Percentiles rank a stretch among this genome's conserved stretches.
Conservation (phyloP, 2,888 invertebrate species). For the Drosophila koepferae region DNA sequence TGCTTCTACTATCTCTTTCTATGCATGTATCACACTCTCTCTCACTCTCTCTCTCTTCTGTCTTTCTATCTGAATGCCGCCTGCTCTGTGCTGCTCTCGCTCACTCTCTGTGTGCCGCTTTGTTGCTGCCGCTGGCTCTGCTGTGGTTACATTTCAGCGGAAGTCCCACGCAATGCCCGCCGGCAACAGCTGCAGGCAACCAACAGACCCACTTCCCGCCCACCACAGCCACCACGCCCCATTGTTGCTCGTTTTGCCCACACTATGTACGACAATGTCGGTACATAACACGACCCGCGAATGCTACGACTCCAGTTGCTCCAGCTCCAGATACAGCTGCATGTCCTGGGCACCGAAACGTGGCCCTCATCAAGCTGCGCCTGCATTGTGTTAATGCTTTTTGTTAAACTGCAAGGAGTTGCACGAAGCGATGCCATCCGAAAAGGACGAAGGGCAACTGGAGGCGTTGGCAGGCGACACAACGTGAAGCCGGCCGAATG, state of each 20-base stretch:
- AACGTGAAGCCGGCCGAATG: slow-evolving; percentile 39
- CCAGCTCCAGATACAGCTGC: slow-evolving; percentile 17
- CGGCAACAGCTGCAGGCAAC: slow-evolving; percentile 73
- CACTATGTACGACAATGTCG: slow-evolving; percentile 75
- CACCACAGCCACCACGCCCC: not conserved
- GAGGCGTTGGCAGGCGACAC: slow-evolving; percentile 28
- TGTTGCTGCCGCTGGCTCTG: slow-evolving; percentile 43
- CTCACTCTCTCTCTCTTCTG: not conserved
- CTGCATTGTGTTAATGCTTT: slow-evolving; percentile 81
- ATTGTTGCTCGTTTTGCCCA: slow-evolving; percentile 5
- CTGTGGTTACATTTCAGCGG: slow-evolving; percentile 80
- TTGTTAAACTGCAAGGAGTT: slow-evolving; percentile 75
- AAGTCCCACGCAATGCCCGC: slow-evolving; percentile 78
- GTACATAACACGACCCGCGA: slow-evolving; percentile 78
- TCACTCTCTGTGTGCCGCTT: slow-evolving; percentile 47
- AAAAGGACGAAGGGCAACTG: not conserved
- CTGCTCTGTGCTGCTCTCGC: slow-evolving; percentile 3
- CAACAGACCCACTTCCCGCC: not conserved
- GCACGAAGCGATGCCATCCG: slow-evolving; percentile 6
- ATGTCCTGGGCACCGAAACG: slow-evolving; percentile 46
- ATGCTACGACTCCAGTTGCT: slow-evolving; percentile 39
- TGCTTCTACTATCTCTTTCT: slow-evolving; percentile 22
- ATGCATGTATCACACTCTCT: not conserved
- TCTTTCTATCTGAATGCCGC: no score
- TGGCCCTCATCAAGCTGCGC: slow-evolving; percentile 77